Conservation (phyloP, 64 coral and sea anemone species). For the Montipora cactus region DNA sequence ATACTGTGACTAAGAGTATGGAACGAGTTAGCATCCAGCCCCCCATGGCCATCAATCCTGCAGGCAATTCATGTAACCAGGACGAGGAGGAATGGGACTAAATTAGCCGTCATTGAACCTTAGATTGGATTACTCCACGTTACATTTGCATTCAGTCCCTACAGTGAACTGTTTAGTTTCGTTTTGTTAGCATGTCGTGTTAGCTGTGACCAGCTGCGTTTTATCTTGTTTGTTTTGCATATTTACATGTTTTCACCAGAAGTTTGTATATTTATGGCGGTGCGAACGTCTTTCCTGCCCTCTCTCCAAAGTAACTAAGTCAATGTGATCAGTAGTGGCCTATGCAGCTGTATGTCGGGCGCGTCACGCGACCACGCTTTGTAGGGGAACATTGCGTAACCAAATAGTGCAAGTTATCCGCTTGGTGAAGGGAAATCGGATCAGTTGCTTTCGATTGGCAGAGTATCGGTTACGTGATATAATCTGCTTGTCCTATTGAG, state of each 20-base stretch:
- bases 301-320: too few species aligned
- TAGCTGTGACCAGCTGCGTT: not conserved
- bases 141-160: not conserved
- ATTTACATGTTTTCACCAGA: not conserved
- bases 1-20: not conserved
- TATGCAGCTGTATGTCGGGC: too few species aligned
- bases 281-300: too few species aligned
- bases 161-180: not conserved
- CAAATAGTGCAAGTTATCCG: too few species aligned
- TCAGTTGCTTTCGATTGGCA: too few species aligned
- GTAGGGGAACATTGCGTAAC: too few species aligned
- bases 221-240: not conserved
- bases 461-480: too few species aligned
- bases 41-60: not conserved
- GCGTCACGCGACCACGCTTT: too few species aligned
- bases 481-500: too few species aligned
- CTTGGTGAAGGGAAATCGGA: too few species aligned
- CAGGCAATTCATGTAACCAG: not conserved
- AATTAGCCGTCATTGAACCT: not conserved
- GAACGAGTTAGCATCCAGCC: constrained; percentile 1
- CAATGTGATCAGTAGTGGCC: too few species aligned
- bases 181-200: not conserved
- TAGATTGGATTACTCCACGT: not conserved
- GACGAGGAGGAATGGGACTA: constrained; percentile 19
- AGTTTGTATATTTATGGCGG: too few species aligned